Conservation (phyloP, 2,797 vertebrate species). For the Erpetoichthys calabaricus region DNA sequence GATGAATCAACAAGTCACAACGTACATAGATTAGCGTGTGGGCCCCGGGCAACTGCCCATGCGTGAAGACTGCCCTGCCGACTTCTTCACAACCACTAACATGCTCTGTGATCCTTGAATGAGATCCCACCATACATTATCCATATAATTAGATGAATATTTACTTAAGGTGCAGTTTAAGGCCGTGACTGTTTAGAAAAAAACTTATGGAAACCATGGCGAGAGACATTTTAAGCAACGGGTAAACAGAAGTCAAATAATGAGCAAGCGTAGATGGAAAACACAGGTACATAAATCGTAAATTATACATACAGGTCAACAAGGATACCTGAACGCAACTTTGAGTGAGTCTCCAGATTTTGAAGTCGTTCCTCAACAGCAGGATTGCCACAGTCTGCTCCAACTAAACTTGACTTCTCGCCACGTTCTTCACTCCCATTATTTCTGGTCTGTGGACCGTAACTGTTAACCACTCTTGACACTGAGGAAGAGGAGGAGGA, state of each 20-base stretch:
- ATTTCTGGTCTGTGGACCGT: conserved; percentile 76
- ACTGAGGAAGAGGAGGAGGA: conserved; percentile 41
- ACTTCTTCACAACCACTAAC: too few species aligned
- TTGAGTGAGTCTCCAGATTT: conserved; percentile 84
- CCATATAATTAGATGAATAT: too few species aligned
- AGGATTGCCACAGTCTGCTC: conserved; percentile 69
- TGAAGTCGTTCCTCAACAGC: conserved; percentile 81
- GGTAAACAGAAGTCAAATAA: background rate
- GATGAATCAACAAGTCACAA: too few species aligned
- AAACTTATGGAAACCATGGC: too few species aligned
- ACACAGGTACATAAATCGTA: conserved; percentile 10
- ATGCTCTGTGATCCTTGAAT: too few species aligned
- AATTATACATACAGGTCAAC: conserved; percentile 7
- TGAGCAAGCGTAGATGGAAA: background rate
- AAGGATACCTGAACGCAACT: conserved; percentile 63
- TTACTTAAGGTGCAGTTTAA: too few species aligned
- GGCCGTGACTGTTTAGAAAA: too few species aligned
- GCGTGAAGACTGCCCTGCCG: too few species aligned
- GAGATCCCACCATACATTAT: too few species aligned
- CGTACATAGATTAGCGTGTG: too few species aligned
- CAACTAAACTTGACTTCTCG: conserved; percentile 39
- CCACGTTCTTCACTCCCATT: conserved; percentile 44
- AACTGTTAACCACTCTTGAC: conserved; percentile 85
- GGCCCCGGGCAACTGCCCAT: too few species aligned
- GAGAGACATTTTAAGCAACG: too few species aligned